These are phyloP conservation scores for Liasis olivaceus DNA, from an alignment of 2,797 vertebrate species.

Conservation along the genomic window DNA sequence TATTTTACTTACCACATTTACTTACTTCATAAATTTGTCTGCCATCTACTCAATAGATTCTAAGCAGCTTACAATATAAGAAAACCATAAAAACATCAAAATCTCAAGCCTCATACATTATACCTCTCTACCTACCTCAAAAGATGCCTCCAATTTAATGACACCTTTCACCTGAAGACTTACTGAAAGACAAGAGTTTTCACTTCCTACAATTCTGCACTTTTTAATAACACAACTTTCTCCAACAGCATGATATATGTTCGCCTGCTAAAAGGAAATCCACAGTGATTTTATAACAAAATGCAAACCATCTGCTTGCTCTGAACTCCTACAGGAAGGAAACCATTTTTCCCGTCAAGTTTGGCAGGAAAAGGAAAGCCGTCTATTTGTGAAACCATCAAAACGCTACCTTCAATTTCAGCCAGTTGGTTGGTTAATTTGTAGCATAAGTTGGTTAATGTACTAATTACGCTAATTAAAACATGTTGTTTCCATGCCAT, in stretches of 20 bases:
- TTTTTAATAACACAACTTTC: background rate
- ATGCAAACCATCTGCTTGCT: background rate
- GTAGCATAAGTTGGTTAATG: background rate
- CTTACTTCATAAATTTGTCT: background rate
- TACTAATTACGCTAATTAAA: background rate
- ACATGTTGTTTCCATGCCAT: background rate
- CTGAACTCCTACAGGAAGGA: background rate
- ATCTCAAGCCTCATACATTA: background rate
- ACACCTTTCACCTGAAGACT: background rate
- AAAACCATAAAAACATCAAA: background rate
- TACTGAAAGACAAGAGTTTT: background rate
- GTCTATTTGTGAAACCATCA: background rate
- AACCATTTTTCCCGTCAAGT: background rate
- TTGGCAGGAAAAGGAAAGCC: background rate
- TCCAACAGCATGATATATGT: background rate
- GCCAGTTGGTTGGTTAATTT: background rate
- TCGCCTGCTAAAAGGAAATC: background rate
- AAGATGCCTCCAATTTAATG: background rate
- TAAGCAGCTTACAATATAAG: background rate
- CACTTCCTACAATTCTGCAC: background rate
- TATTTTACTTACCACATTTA: background rate
- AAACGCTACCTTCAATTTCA: rapidly evolving
- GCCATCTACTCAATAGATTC: background rate
- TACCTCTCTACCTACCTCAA: background rate
- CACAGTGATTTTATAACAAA: background rate